Evolutionary conservation across 2,888 invertebrate genomes (phyloP).

Genomic region (Chrysotoxum bicinctum): DNA sequence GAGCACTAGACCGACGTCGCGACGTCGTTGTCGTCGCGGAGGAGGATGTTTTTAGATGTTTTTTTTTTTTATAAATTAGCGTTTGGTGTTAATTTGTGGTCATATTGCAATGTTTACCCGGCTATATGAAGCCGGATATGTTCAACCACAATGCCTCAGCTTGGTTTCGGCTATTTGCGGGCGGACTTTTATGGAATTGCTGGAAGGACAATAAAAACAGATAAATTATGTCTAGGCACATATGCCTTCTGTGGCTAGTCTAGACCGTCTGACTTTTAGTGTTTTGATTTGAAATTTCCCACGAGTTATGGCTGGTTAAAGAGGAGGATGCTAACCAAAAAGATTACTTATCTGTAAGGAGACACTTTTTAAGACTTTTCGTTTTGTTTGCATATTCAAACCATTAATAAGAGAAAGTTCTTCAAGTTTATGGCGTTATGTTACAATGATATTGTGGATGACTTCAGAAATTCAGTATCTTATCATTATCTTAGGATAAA

Average conservation of each 20-base stretch:
- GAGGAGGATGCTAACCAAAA: background rate
- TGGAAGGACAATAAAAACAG: slow-evolving; percentile 33
- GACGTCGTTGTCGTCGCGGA: background rate
- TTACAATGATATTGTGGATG: too few relatives aligned
- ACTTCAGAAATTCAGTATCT: too few relatives aligned
- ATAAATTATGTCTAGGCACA: slow-evolving; percentile 29
- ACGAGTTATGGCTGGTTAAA: slow-evolving; percentile 15
- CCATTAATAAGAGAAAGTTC: background rate
- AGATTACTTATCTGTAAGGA: background rate
- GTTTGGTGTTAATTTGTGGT: slow-evolving; percentile 65
- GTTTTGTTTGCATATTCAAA: background rate
- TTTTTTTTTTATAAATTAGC: slow-evolving; percentile 42
- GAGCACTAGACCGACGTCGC: background rate
- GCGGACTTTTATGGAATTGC: slow-evolving; percentile 1
- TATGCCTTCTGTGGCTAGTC: slow-evolving; percentile 19
- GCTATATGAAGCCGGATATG: slow-evolving; percentile 45
- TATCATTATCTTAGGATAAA: too few relatives aligned
- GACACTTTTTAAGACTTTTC: background rate
- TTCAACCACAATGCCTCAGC: slow-evolving; percentile 34
- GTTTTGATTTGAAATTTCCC: slow-evolving; percentile 57
- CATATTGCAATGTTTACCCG: slow-evolving; percentile 39
- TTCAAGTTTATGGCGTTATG: too few relatives aligned
- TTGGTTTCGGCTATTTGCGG: background rate
- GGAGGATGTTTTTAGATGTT: slow-evolving; percentile 13
- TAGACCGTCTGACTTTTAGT: slow-evolving; percentile 42